A percentile compares a stretch with the other conserved stretches of the same genome.
Conservation (phyloP, 2,113 vertebrate species). For the Oncorhynchus tshawytscha region DNA sequence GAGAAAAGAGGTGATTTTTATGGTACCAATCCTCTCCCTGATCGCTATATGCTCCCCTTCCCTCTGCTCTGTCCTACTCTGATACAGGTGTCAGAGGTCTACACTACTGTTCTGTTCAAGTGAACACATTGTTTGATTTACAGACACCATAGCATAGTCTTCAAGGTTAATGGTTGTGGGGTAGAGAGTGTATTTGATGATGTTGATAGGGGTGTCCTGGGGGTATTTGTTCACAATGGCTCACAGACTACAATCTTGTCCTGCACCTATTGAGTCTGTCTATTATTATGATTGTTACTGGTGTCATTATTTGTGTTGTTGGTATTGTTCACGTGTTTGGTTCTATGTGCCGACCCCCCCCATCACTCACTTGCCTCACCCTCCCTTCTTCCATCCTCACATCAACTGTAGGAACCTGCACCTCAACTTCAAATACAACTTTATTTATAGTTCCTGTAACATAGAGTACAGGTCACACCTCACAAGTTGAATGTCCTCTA, state of each 20-base stretch:
- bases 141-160: constrained; percentile 2
- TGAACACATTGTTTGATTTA: constrained; percentile 16
- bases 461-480: too few relatives aligned
- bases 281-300: constrained; percentile 1
- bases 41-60: neutral
- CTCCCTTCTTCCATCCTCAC: too few relatives aligned
- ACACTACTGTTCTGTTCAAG: constrained; percentile 18
- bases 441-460: neutral
- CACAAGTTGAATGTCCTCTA: too few relatives aligned
- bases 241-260: constrained; percentile 16
- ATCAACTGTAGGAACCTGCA: too few relatives aligned
- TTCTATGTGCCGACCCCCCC: neutral
- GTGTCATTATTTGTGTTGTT: neutral
- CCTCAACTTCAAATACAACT: too few relatives aligned
- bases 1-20: neutral
- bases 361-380: too few relatives aligned
- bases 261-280: neutral
- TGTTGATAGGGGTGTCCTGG: neutral
- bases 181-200: neutral
- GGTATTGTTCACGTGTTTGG: neutral
- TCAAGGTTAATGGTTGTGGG: constrained; percentile 1
- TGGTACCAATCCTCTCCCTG: neutral
- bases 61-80: constrained; percentile 10
- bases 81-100: neutral
- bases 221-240: neutral